These are phyloP conservation scores for Parasteatoda tepidariorum DNA, from an alignment of 1,140 invertebrate species.

Conservation along the genomic window DNA sequence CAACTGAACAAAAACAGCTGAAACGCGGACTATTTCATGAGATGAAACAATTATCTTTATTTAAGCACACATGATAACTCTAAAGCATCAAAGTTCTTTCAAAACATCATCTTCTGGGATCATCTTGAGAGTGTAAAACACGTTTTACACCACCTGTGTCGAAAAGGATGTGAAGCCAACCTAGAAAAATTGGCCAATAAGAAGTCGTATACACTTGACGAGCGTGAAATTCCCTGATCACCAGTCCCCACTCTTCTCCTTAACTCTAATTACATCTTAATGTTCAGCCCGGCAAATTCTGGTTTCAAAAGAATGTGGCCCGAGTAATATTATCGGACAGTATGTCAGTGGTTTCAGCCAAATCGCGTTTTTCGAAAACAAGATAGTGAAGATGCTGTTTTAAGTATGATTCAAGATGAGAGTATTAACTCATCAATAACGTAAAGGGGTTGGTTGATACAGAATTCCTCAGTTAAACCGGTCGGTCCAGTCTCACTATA, in stretches of 20 bases:
- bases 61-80: no score
- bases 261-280: background rate
- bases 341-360: slow-evolving; percentile 15
- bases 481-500: background rate
- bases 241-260: slow-evolving; percentile 3
- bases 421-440: background rate
- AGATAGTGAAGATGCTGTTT: background rate
- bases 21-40: no score
- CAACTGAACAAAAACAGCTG: no score
- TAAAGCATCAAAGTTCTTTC: no score
- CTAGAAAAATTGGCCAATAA: slow-evolving; percentile 53
- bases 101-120: no score
- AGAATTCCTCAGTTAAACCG: slow-evolving; percentile 7
- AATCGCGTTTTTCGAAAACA: background rate
- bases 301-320: background rate
- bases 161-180: slow-evolving; percentile 52
- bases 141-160: slow-evolving; percentile 32
- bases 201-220: slow-evolving; percentile 18
- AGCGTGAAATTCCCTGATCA: background rate
- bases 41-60: no score
- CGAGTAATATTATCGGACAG: background rate
- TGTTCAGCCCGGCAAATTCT: background rate
- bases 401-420: background rate
- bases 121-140: background rate
- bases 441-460: background rate